phyloP scores from a whole-genome alignment of 2,888 invertebrate genomes.

The Callyntrura guangdongensis region DNA sequence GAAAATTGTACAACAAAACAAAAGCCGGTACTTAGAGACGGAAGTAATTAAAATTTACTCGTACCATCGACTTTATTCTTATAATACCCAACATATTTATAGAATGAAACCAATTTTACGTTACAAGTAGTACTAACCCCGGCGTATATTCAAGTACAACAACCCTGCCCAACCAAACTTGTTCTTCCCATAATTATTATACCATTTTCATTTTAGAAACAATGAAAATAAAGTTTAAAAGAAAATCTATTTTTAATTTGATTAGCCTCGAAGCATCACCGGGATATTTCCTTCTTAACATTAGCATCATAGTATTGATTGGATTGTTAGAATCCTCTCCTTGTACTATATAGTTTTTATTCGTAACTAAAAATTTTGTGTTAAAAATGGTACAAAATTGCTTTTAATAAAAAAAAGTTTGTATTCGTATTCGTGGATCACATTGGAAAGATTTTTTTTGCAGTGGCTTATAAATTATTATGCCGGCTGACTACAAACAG shows the following conservation, averaged over 20 bases:
- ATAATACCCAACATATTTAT: not conserved
- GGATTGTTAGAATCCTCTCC: not conserved
- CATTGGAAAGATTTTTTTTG: no score
- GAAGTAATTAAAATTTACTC: slow-evolving; percentile 53
- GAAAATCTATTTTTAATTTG: not conserved
- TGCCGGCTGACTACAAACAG: no score
- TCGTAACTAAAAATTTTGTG: no score
- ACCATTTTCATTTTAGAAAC: not conserved
- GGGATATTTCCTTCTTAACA: no score
- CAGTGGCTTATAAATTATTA: no score
- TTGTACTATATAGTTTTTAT: not conserved
- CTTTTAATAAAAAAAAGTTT: no score
- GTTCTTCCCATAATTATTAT: slow-evolving; percentile 12
- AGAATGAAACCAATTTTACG: not conserved
- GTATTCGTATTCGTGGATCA: no score
- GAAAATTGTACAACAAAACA: not conserved
- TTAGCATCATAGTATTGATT: not conserved
- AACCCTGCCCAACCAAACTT: not conserved
- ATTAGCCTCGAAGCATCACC: not conserved
- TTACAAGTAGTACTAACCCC: not conserved
- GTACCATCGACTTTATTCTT: not conserved
- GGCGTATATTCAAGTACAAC: no score
- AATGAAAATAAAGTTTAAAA: not conserved
- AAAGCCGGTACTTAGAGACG: slow-evolving; percentile 48
- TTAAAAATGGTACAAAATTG: no score